Evolutionary conservation across 30 jellyfish, hydroid and myxozoan species (phyloP), one percentile per base, ranked within the genome.

Genomic region (Pelagia noctiluca): DNA sequence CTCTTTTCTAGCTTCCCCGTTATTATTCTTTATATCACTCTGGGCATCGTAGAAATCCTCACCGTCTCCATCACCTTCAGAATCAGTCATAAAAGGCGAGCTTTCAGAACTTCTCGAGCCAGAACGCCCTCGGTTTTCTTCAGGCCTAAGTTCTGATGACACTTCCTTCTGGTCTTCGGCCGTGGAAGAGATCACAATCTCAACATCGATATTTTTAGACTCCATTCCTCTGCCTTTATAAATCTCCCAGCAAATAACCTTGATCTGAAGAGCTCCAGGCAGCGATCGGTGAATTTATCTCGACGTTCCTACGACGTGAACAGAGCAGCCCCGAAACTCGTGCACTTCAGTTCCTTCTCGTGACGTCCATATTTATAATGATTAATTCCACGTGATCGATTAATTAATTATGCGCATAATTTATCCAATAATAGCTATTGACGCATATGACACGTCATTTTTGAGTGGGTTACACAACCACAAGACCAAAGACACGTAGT

Each of bases 21-120:
- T 68, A 18, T 75, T 79, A 10, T 64, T 76, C 10, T 34, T 22
- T 32, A 30, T 67, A 26, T 65, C 80, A 13, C 70, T 86, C 13
- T 71, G 54, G 32, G 92, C 80, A 82, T 82, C 92, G 53, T 21
- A 82, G 63, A 68, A 82, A 35, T 82, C 92, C 31, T 86, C 96
- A 29, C 83, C 96, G 32, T 86, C 96, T 23, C 70, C 92, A 47
- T 86, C 96, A 29, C 83, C 96, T 28, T 86, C 96, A 50, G 89
- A 71, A 35, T 86, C 96, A 3, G 96, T 63, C 30, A 76, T 71
- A 77, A 63, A 86, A 16, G 96, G 96, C 76, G 96, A 74, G 35
- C 89, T 86, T 76, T 86, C 96, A 8, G 96, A 71, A 47, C 89
- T 86, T 68, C 96, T 84, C 31, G 96, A 86, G 28, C 94, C n/a